Evolutionary conservation across 2,113 vertebrate genomes (phyloP).

Genomic region (Platichthys stellatus): DNA sequence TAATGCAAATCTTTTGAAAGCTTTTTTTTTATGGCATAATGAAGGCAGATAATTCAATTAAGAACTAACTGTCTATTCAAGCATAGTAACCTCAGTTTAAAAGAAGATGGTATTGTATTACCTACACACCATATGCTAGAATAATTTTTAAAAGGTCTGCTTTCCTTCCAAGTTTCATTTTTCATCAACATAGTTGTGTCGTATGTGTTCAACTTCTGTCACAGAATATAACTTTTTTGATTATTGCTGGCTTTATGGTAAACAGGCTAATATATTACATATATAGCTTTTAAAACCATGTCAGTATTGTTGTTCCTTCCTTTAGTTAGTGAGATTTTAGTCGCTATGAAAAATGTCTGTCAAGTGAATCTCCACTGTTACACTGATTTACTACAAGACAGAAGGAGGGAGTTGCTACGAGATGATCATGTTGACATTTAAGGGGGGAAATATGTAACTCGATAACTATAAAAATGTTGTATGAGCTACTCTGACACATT

Average conservation of each 20-base stretch:
- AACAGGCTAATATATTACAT: background rate
- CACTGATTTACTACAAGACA: background rate
- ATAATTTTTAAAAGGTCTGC: background rate
- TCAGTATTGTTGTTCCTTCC: background rate
- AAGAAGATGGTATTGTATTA: background rate
- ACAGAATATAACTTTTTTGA: too few relatives aligned
- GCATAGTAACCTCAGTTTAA: background rate
- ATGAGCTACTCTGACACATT: conserved; percentile 14
- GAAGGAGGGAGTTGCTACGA: background rate
- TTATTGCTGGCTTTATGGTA: background rate
- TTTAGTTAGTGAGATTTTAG: background rate
- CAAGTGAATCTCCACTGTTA: too few relatives aligned
- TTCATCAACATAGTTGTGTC: background rate
- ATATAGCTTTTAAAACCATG: background rate
- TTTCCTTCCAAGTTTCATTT: background rate
- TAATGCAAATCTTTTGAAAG: too few relatives aligned
- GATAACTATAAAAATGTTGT: background rate
- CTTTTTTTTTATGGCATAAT: too few relatives aligned
- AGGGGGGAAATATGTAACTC: background rate
- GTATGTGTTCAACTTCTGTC: background rate
- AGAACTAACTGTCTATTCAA: background rate
- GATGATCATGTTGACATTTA: background rate
- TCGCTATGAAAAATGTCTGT: too few relatives aligned
- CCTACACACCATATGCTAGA: background rate
- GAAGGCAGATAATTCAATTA: background rate